Conservation (phyloP, 2,113 vertebrate species). For the Uria aalge region DNA sequence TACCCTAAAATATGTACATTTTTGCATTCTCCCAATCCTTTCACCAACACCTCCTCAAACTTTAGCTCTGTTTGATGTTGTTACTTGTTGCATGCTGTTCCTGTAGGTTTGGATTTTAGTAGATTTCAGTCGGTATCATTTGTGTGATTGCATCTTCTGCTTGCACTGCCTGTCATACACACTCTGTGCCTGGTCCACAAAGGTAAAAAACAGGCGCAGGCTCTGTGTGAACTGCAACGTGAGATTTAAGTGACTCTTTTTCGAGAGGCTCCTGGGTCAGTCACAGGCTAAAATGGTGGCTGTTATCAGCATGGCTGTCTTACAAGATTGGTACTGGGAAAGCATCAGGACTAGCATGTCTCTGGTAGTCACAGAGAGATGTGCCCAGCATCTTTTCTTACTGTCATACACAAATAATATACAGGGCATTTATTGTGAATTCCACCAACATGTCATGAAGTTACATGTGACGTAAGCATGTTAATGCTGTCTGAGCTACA, state of each 20-base stretch:
- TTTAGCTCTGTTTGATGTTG: neutral
- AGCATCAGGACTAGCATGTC: rapidly evolving
- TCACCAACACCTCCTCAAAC: neutral
- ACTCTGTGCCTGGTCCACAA: neutral
- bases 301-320: neutral
- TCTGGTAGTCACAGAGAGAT: neutral
- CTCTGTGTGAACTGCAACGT: neutral
- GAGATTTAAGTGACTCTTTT: neutral
- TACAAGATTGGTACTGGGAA: neutral
- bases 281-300: neutral
- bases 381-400: neutral
- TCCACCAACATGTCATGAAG: neutral
- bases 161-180: rapidly evolving
- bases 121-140: neutral
- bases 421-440: neutral
- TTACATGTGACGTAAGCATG: rapidly evolving
- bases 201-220: neutral
- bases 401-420: neutral
- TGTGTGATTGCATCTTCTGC: neutral
- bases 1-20: neutral
- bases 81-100: neutral
- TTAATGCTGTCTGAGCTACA: neutral
- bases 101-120: neutral
- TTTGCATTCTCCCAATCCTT: neutral
- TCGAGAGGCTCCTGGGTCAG: neutral